Conservation (phyloP, 2,113 vertebrate species). For the Callaeas wilsoni region DNA sequence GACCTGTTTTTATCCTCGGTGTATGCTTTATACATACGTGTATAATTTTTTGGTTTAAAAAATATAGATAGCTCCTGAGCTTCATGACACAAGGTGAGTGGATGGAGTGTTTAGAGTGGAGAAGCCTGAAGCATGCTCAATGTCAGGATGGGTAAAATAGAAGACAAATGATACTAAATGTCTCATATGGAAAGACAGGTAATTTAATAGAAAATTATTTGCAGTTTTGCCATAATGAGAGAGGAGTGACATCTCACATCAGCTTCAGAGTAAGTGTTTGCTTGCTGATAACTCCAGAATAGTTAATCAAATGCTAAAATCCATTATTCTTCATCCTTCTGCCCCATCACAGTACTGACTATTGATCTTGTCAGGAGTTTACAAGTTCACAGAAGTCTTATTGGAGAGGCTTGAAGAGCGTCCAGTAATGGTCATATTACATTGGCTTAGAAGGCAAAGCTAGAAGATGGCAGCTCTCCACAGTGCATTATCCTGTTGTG, state of each 20-base stretch:
- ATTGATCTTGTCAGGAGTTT: not conserved
- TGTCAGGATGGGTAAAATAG: not conserved
- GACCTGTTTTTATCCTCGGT: rapidly evolving
- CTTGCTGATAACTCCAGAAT: not conserved
- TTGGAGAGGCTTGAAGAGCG: not conserved
- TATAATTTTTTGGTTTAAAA: not conserved
- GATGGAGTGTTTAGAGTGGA: not conserved
- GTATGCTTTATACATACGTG: not conserved
- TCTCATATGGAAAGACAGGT: not conserved
- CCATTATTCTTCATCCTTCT: not conserved
- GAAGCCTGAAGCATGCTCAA: not conserved
- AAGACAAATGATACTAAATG: not conserved
- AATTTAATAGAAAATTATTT: not conserved
- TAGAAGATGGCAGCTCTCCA: not conserved
- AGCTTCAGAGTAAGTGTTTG: not conserved
- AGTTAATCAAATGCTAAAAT: not conserved
- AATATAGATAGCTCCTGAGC: not conserved
- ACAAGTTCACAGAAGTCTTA: not conserved
- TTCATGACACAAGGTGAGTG: not conserved
- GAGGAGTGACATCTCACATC: not conserved
- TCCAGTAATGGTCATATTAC: not conserved
- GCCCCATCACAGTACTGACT: not conserved
- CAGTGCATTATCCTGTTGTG: not conserved
- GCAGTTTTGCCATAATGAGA: not conserved
- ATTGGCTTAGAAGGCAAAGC: not conserved